A percentile compares a stretch with the other conserved stretches of the same genome.
Conservation (phyloP, 2,113 vertebrate genomes). For the Rynchops niger region DNA sequence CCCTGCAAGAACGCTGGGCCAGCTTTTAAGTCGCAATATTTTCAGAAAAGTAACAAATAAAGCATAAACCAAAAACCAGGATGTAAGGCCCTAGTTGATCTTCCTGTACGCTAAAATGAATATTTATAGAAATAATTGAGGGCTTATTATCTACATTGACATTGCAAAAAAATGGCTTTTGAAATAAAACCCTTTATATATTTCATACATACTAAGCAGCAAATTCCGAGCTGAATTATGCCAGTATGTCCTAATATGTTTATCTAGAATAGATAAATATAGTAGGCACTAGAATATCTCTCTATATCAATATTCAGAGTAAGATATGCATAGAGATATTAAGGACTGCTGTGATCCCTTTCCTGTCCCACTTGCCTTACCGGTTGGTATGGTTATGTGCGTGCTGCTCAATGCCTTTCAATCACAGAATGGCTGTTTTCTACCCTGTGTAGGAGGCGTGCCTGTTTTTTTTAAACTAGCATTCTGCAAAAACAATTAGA, state of each 20-base stretch:
- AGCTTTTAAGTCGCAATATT: background rate
- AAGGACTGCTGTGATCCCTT: background rate
- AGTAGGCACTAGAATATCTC: background rate
- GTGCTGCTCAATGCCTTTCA: background rate
- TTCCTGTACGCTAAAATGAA: background rate
- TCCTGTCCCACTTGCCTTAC: background rate
- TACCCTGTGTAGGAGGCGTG: background rate
- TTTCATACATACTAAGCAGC: background rate
- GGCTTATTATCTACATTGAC: background rate
- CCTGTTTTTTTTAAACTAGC: constrained; percentile 15
- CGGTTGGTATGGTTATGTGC: background rate
- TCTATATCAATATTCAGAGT: background rate
- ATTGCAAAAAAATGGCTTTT: background rate
- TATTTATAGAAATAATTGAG: background rate
- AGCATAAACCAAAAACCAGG: background rate
- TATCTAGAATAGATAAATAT: background rate
- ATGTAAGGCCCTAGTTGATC: background rate
- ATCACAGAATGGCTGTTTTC: background rate
- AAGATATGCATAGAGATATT: background rate
- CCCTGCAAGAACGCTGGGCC: background rate
- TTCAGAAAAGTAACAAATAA: background rate
- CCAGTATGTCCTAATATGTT: background rate
- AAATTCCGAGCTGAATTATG: background rate
- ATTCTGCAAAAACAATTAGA: constrained; percentile 47
- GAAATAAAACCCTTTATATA: background rate